Evolutionary conservation across 2,888 invertebrate genomes (phyloP), one percentile per base, ranked within the genome.

Genomic region (Polia nebulosa): DNA sequence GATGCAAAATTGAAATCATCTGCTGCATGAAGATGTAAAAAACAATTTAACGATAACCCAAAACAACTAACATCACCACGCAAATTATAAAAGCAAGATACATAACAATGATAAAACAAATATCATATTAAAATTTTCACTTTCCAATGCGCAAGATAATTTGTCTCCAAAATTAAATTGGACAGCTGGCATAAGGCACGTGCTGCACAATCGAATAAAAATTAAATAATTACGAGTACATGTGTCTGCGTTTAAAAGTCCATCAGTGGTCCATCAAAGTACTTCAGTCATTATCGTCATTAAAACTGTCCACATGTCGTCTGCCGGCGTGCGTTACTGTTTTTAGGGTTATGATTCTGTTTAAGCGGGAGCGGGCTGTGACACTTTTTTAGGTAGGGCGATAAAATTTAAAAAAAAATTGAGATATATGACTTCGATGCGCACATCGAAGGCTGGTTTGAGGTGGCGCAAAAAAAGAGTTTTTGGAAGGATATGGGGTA

Each of bases 221-320:
- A 78, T 78, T 80, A 80, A 85, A 86, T 87, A 91, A 91, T 92
- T 92, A 87, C 75, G 80, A 85, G 58, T 85, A 86, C 89, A 88
- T 88, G 87, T 83, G 90, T 74, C 62, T 34, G 62, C 91, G 85
- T 89, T 92, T 92, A 92, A 90, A 92, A 91, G 76, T 39, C 69
- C 89, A 78, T 66, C 67, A 65, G 53, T 20, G 62, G 66, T 41
- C 47, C 66, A 73, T 78, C 73, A 69, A 64, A 79, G 82, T 80
- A 85, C 67, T 72, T 80, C 72, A 75, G 71, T 84, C 72, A 84
- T 86, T 84, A 78, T 76, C 78, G 86, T 74, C 86, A 86, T 84
- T 88, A 84, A 83, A 59, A 62, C 41, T 78, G 76, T 72, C 64
- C 83, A 83, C 84, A 88, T 86, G 87, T 85, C 85, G 64, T 13